Conservation (phyloP, 2,113 vertebrate species). For the Mesitornis unicolor region DNA sequence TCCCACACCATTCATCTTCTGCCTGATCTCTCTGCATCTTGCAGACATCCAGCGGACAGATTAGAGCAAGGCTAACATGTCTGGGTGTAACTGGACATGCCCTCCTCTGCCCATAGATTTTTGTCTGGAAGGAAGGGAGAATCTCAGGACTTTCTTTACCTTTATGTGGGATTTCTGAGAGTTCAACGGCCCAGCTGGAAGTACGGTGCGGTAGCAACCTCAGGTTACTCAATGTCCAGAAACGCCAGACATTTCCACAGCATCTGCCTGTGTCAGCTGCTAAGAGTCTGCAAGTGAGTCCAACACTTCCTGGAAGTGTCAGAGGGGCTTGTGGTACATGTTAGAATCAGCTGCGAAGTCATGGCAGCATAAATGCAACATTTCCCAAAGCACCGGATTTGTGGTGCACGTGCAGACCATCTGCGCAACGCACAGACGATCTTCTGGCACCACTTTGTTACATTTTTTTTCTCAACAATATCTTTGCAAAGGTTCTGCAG, state of each 20-base stretch:
- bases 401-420: background rate
- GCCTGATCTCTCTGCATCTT: conserved; percentile 22
- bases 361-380: background rate
- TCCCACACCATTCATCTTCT: background rate
- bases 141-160: background rate
- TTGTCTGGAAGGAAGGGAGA: conserved; percentile 3
- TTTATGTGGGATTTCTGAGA: background rate
- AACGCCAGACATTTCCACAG: background rate
- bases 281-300: background rate
- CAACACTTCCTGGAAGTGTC: background rate
- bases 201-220: background rate
- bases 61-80: background rate
- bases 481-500: background rate
- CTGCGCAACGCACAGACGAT: background rate
- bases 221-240: background rate
- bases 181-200: background rate
- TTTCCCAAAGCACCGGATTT: background rate
- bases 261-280: background rate
- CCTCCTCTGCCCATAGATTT: conserved; percentile 16
- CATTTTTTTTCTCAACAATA: background rate
- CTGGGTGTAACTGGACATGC: conserved; percentile 15
- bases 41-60: conserved; percentile 24
- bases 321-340: background rate
- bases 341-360: conserved; percentile 4
- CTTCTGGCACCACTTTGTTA: background rate